A percentile compares a stretch with the other conserved stretches of the same genome.
Evolutionary conservation across 2,888 invertebrate species (phyloP).

Genomic region (Elmis aenea): DNA sequence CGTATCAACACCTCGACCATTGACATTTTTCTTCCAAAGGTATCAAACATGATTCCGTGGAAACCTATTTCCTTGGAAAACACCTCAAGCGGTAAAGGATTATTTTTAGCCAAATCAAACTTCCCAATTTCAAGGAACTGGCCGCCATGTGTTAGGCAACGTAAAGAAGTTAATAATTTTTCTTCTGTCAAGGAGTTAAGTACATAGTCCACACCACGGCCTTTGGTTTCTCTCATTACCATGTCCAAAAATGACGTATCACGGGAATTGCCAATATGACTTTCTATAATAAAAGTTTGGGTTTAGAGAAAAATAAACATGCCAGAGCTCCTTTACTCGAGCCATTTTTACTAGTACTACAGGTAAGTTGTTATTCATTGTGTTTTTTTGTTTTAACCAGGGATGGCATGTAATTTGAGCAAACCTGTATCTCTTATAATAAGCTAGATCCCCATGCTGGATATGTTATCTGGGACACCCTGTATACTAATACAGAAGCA

Average conservation of each 20-base stretch:
- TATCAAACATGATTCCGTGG: constrained; percentile 74
- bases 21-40: constrained; percentile 48
- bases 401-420: too few relatives aligned
- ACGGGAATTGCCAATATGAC: constrained; percentile 81
- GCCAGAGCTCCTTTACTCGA: too few relatives aligned
- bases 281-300: too few relatives aligned
- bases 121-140: too few relatives aligned
- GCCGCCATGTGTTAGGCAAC: constrained; percentile 59
- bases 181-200: constrained; percentile 90
- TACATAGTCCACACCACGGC: constrained; percentile 85
- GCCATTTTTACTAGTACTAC: too few relatives aligned
- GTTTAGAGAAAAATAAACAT: too few relatives aligned
- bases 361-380: too few relatives aligned
- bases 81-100: constrained; percentile 56
- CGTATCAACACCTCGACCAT: constrained; percentile 50
- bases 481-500: too few relatives aligned
- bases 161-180: constrained; percentile 68
- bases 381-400: too few relatives aligned
- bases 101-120: constrained; percentile 70
- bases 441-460: too few relatives aligned
- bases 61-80: constrained; percentile 75
- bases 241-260: constrained; percentile 83
- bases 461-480: too few relatives aligned
- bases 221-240: constrained; percentile 73
- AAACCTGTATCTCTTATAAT: too few relatives aligned